phyloP scores from a whole-genome alignment of 2,113 vertebrate species.

The Promerops cafer region DNA sequence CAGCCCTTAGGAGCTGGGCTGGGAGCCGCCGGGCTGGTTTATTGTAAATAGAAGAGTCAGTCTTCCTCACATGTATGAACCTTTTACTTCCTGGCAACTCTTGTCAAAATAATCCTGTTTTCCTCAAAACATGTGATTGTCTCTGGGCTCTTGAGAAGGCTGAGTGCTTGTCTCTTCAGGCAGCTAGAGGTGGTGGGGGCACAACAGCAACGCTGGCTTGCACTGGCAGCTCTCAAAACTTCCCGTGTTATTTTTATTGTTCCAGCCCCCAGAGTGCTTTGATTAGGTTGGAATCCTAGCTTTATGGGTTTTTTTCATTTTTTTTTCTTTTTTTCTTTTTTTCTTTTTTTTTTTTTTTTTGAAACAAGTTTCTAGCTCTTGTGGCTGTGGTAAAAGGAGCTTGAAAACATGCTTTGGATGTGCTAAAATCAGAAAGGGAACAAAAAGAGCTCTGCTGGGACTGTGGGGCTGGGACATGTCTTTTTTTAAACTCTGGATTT shows the following conservation, averaged over 20 bases:
- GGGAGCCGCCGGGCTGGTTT: not conserved
- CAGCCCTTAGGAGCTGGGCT: not conserved
- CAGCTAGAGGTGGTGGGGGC: not conserved
- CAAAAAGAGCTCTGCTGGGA: not conserved
- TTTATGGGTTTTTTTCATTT: not conserved
- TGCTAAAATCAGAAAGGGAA: not conserved
- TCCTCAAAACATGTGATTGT: not conserved
- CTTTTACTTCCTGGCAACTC: slow-evolving; percentile 25
- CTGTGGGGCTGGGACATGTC: rapidly evolving
- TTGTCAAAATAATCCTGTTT: slow-evolving; percentile 37
- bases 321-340: no score
- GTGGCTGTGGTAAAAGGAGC: not conserved
- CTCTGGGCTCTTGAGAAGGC: not conserved
- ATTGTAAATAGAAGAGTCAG: slow-evolving; percentile 11
- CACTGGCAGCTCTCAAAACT: not conserved
- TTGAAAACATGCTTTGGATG: not conserved
- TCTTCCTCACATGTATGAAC: not conserved
- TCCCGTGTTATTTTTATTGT: not conserved
- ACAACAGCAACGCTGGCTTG: not conserved
- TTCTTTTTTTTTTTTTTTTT: not conserved
- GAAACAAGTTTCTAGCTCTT: not conserved
- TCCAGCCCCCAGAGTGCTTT: slow-evolving; percentile 7
- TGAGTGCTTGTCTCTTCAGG: not conserved
- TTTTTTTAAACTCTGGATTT: not conserved
- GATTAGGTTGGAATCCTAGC: slow-evolving; percentile 10